These are phyloP conservation scores for Cartodere bifasciata DNA, from an alignment of 2,888 invertebrate genomes.

Conservation along the genomic window DNA sequence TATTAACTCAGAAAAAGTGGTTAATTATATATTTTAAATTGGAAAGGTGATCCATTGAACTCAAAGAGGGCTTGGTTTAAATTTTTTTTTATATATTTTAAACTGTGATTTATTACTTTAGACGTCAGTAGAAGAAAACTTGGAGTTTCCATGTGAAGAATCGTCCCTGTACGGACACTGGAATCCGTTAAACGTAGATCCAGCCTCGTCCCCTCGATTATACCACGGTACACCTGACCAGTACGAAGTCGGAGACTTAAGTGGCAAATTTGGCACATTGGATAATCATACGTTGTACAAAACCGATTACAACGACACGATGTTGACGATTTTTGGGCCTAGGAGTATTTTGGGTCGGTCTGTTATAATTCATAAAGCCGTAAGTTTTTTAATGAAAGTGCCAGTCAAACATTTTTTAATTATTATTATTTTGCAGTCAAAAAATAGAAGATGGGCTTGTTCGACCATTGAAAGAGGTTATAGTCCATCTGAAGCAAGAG, in stretches of 20 bases:
- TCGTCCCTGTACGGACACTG: conserved; percentile 73
- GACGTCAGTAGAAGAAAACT: conserved; percentile 69
- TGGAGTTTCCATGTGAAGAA: conserved; percentile 79
- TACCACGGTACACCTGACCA: conserved; percentile 66
- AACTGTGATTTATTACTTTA: conserved; percentile 34
- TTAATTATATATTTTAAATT: no score
- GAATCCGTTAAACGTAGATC: conserved; percentile 68
- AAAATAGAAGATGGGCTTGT: conserved; percentile 66
- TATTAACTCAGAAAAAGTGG: no score
- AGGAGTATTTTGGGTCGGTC: conserved; percentile 78
- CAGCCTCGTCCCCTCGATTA: conserved; percentile 42
- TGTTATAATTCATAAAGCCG: conserved; percentile 66
- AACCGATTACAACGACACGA: conserved; percentile 62
- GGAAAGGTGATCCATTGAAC: no score
- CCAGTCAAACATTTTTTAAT: conserved; percentile 3
- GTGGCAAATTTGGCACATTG: conserved; percentile 73
- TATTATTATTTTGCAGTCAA: conserved; percentile 27
- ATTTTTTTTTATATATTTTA: no score
- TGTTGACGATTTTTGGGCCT: conserved; percentile 68
- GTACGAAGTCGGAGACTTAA: conserved; percentile 76
- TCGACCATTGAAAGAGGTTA: conserved; percentile 77
- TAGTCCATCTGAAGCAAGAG: conserved; percentile 74
- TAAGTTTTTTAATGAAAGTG: conserved; percentile 18
- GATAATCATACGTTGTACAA: conserved; percentile 47
- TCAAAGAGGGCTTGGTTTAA: no score